Evolutionary conservation across 2,888 invertebrate species (phyloP), one percentile per base, ranked within the genome.

Genomic region (Watsonalla binaria): DNA sequence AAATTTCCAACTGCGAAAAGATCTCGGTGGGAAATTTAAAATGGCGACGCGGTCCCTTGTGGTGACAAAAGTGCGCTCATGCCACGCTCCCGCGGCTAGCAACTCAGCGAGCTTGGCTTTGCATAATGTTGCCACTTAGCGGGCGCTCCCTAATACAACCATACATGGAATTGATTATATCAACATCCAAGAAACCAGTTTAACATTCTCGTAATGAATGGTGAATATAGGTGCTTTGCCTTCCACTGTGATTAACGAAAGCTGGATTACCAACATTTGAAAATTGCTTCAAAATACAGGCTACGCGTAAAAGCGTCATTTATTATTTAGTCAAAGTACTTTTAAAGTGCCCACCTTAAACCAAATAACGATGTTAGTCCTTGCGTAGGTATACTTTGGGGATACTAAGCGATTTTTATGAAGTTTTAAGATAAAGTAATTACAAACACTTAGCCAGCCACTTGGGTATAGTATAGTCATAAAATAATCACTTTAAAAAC

Each of bases 21-120:
- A 78, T 82, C 81, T 81, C 79, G 80, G 72, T 62, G 74, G 70
- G 77, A 80, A 84, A 85, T 86, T 86, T 86, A 82, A 85, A 85
- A 80, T 73, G 76, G 70, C 74, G 68, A 71, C 73, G 75, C 72
- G 69, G 62, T 74, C 77, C 75, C 75, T 62, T 55, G 67, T 65
- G 80, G 77, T 71, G 74, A 78, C 76, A 75, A 75, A 78, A 76
- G 74, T 74, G 74, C 62, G 68, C 63, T 46, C 54, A 54, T 49
- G 24, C 37, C 15, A 56, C 42, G 42, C 42, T 37, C 37, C 6
- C 37, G 8, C 37, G 8, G 66, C 58, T 62, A 60, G 58, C 65
- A 24, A 24, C 24, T 24, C 24, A 24, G 24, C 24, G 24, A 24
- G 24, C 24, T 24, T 24, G 71, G 71, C 75, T 82, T 80, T 80